Evolutionary conservation across 2,888 invertebrate genomes (phyloP), one percentile per base, ranked within the genome.

Genomic region (Sphaeridia pumilis): DNA sequence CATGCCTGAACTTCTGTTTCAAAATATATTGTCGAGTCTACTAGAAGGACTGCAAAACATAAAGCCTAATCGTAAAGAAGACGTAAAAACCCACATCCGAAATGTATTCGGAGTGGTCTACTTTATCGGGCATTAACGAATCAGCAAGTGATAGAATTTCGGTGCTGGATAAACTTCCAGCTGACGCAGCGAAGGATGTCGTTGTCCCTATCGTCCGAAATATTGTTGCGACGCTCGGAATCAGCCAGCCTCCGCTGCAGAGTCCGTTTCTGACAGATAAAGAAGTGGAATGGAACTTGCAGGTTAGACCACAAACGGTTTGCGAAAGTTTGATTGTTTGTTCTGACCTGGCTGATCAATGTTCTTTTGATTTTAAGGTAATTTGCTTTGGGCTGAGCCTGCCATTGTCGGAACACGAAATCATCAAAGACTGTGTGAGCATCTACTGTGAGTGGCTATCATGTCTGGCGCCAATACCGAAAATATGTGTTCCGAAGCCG

Each of bases 371-470:
- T 57, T 66, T 67, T 1, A 66, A 89, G 87, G 90, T 94, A 45
- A 82, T 95, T 57, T 87, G 94, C 66, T 93, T 82, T 72, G 94
- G 95, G 0, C 76, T 97, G 3, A 87, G 89, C 14, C 74, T 95
- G 42, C 92, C 93, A 0, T 73, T 95, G 44, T 77, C 81, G 31
- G 94, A 95, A 71, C 90, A 93, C 70, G 93, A 93, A 66, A 88
- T 92, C 0, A 84, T 95, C 48, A 83, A 92, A 60, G 93, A 94
- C 71, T 95, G 94, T 70, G 94, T 94, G 38, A 88, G 88, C 69
- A 85, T 95, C 31, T 95, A 95, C 69, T 94, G 93, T 70, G 92
- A 95, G 68, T 97, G 95, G 95, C 74, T 97, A 60, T 84, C 87
- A 0, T 87, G 93, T 2, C 74, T 95, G 58, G 80, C 87, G 61